These are phyloP conservation scores for Quadroppia sp. DNA, from an alignment of 2,888 invertebrate genomes.

Conservation along the genomic window DNA sequence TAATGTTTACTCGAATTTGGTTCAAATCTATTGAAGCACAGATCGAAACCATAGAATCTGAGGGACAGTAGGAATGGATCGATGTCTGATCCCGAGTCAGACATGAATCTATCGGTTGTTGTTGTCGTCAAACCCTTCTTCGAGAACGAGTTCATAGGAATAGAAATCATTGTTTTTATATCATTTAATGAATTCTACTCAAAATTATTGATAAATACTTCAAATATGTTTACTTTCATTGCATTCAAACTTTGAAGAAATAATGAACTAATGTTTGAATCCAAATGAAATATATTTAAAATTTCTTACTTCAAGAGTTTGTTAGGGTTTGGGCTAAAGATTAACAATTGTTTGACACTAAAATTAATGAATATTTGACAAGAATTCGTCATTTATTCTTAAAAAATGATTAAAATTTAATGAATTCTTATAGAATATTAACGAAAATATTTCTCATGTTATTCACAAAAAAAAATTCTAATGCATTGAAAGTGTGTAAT, in stretches of 20 bases:
- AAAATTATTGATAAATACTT: background rate
- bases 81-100: conserved; percentile 27
- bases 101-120: no score
- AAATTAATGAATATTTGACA: no score
- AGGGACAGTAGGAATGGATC: conserved; percentile 38
- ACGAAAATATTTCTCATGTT: no score
- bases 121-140: conserved; percentile 17
- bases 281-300: background rate
- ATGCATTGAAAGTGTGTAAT: no score
- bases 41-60: conserved; percentile 38
- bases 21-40: conserved; percentile 35
- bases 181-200: background rate
- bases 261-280: background rate
- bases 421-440: no score
- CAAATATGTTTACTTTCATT: background rate
- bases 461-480: no score
- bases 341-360: no score
- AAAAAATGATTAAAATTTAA: no score
- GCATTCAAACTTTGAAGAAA: background rate
- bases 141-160: conserved; percentile 14
- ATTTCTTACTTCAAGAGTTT: no score
- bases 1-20: conserved; percentile 27
- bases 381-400: no score
- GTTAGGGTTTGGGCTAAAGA: no score
- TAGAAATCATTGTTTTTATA: conserved; percentile 6